Evolutionary conservation across 2,797 vertebrate genomes (phyloP).

Genomic region (Eremophila alpestris): DNA sequence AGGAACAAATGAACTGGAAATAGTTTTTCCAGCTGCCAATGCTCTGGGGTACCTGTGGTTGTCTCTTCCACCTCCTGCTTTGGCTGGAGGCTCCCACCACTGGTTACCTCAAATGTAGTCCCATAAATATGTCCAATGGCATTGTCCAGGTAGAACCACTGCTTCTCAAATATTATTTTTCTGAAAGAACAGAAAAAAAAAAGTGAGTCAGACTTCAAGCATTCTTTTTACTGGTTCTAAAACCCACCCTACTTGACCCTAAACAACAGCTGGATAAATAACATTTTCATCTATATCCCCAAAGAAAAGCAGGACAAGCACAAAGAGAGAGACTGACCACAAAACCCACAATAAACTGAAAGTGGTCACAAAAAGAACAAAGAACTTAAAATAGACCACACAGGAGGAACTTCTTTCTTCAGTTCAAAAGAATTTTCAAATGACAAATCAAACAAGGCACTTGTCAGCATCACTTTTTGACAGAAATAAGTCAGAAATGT

Average conservation of each 20-base stretch:
- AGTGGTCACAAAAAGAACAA: background rate
- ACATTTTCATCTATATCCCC: background rate
- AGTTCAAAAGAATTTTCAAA: background rate
- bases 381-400: background rate
- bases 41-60: conserved; percentile 76
- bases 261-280: background rate
- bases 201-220: background rate
- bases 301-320: background rate
- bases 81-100: conserved; percentile 84
- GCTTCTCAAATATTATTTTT: conserved; percentile 95
- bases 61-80: conserved; percentile 75
- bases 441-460: background rate
- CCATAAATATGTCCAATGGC: conserved; percentile 88
- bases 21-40: fast-evolving
- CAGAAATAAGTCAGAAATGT: background rate
- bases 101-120: conserved; percentile 87
- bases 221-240: background rate
- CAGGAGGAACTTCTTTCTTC: background rate
- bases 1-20: background rate
- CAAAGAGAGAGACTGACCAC: background rate
- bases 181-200: conserved; percentile 72
- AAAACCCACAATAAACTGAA: background rate
- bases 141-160: conserved; percentile 93
- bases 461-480: background rate
- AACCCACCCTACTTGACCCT: background rate